Base-by-base conservation (phyloP, 2,113 vertebrate genomes). In the Glaucidium brasilianum region DNA sequence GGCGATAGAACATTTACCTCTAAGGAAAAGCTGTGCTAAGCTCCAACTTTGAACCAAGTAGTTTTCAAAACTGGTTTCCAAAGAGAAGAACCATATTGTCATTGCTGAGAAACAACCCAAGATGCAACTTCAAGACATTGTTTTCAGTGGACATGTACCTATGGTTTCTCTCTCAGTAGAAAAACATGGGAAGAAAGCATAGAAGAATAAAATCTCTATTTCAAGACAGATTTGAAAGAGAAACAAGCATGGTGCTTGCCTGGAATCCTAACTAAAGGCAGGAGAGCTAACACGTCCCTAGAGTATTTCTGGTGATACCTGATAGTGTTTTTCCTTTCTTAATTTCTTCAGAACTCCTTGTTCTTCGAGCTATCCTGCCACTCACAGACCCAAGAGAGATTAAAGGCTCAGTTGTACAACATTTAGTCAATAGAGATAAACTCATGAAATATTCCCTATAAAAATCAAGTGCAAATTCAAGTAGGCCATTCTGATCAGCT, bases 401-500 rank as follows among this genome's bases (percentile, higher is more conserved):
- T 88, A 94, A 94, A 93, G 59, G 68, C 45, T 88, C 66, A 58
- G 58, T 26, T 94, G 82, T 26, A 52, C 73, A 95, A 85, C 78
- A 58, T 88, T 94, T 85, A 93, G 35, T 94, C 90, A 93, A 96
- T 90, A 94, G 26, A 83, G 74, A 87, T 88, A 85, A 92, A 67
- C 81, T 88, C 63, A 67, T n/a, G 78, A 93, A 94, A 91, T 63
- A 96, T 76, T n/a, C n/a, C 32, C 20, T 85, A 39, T 41, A 88
- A 94, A 96, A 96, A 97, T 90, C 85, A 80, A 86, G 63, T 73
- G 53, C 50, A 96, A 86, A 88, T 93, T 85, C 77, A 84, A 69
- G 37, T 4, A 58, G 55, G 50, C 16, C 41, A 34, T 80, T 88
- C 92, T 88, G 53, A 90, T 82, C 66, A 85, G 59, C 16, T 14